Conservation (phyloP, 2,888 invertebrate species). For the Biston stratarius region DNA sequence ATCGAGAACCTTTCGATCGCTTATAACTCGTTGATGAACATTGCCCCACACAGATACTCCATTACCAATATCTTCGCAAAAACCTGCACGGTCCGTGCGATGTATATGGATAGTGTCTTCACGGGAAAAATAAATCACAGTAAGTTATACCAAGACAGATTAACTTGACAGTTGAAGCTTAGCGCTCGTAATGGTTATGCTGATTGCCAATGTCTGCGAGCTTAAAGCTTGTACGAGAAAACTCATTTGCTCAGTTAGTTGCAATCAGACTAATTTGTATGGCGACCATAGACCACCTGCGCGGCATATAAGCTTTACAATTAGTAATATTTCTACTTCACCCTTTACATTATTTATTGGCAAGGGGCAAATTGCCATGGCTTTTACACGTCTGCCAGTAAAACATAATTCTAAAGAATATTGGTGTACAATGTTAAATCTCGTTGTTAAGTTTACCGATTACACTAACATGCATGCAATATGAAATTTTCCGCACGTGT, state of each 20-base stretch:
- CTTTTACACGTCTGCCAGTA: background rate
- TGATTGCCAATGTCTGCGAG: constrained; percentile 61
- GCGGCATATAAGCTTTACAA: constrained; percentile 50
- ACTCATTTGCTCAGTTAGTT: constrained; percentile 59
- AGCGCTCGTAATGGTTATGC: constrained; percentile 52
- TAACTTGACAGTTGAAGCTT: constrained; percentile 56
- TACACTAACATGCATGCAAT: constrained; percentile 35
- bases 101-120: constrained; percentile 53
- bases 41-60: constrained; percentile 55
- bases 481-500: constrained; percentile 54
- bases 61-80: constrained; percentile 58
- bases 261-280: constrained; percentile 53
- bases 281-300: constrained; percentile 54
- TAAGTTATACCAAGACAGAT: constrained; percentile 51
- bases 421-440: background rate
- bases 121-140: constrained; percentile 58
- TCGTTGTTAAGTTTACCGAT: background rate
- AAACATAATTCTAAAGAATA: background rate
- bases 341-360: constrained; percentile 17
- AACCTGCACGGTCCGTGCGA: constrained; percentile 57
- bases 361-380: constrained; percentile 2
- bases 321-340: constrained; percentile 44
- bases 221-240: constrained; percentile 47
- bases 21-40: constrained; percentile 55
- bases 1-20: constrained; percentile 43